Evolutionary conservation across 2,113 vertebrate species (phyloP), one percentile per base, ranked within the genome.

Genomic region (Embiotoca jacksoni): DNA sequence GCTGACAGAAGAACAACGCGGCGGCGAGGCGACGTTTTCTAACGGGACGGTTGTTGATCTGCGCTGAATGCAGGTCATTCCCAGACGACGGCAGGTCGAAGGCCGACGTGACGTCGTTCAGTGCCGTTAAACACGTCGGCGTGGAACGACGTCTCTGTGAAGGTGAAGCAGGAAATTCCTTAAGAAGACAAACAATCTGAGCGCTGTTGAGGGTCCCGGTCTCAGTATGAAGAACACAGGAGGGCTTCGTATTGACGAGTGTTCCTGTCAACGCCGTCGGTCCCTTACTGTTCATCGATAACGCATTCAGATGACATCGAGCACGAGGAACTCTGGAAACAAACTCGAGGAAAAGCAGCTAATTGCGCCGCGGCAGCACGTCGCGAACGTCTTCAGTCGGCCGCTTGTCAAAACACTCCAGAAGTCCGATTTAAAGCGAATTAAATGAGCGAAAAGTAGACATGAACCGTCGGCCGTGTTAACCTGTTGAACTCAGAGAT

Each of bases 21-120:
- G 3, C 10, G 41, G 6, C 70, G 33, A 3, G 33, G 50, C 32
- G 11, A 44, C 33, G 10, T 50, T 82, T 10, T 80, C 57, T 31
- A 4, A 74, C 30, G 0, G 55, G 74, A 60, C 68, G 78, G 56
- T 56, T 76, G 82, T 84, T 79, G 78, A 82, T 82, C 70, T 41
- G 65, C 61, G 33, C 14, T 57, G 58, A 82, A 56, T 30, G 41
- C 66, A 37, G 49, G 57, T 82, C 0, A 11, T 54, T 72, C 69
- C 47, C 44, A 56, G 41, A 47, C 3, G 62, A 49, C 56, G 39
- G 9, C 1, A 23, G 23, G 30, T 49, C 8, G 7, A 69, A 2
- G 31, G n/a, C 37, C 64, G 58, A 50, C 32, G 59, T 72, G 7
- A 79, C 61, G 52, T 56, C 68, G 73, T 60, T 49, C 11, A 13